These are phyloP conservation scores for Antennarius striatus DNA, from an alignment of 2,113 vertebrate species.

Conservation along the genomic window DNA sequence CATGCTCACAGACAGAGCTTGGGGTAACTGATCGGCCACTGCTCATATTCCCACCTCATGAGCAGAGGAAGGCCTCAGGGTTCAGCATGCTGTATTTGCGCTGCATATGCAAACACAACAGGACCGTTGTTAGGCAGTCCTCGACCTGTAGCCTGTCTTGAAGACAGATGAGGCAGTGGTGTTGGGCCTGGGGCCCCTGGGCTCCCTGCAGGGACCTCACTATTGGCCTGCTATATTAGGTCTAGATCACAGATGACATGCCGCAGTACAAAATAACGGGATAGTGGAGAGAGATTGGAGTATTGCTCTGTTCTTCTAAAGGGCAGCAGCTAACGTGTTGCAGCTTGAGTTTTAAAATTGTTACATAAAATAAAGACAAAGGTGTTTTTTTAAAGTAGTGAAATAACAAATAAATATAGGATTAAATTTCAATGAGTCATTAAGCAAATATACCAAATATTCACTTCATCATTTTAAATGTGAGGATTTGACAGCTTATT, in stretches of 20 bases:
- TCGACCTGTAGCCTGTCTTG: conserved; percentile 52
- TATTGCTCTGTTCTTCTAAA: conserved; percentile 16
- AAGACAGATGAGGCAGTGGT: conserved; percentile 71
- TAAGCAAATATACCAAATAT: neutral
- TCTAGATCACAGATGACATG: conserved; percentile 74
- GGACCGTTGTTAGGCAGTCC: conserved; percentile 22
- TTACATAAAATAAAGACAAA: too few species aligned
- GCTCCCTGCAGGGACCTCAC: conserved; percentile 63
- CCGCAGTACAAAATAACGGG: conserved; percentile 44
- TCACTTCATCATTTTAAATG: neutral
- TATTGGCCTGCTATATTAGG: conserved; percentile 74
- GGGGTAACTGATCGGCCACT: conserved; percentile 19
- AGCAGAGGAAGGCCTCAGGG: conserved; percentile 50
- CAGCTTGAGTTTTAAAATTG: neutral
- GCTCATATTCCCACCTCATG: conserved; percentile 36
- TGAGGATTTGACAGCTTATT: neutral
- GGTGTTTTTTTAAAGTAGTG: too few species aligned
- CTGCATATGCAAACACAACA: conserved; percentile 48
- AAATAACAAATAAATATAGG: too few species aligned
- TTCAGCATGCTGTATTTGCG: conserved; percentile 25
- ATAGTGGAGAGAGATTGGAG: conserved; percentile 11
- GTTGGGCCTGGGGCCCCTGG: conserved; percentile 46
- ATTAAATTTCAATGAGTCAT: neutral
- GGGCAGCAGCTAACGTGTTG: conserved; percentile 7
- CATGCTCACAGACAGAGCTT: conserved; percentile 11